Evolutionary conservation across 2,888 invertebrate species (phyloP).

Genomic region (Druceiella hillmani): DNA sequence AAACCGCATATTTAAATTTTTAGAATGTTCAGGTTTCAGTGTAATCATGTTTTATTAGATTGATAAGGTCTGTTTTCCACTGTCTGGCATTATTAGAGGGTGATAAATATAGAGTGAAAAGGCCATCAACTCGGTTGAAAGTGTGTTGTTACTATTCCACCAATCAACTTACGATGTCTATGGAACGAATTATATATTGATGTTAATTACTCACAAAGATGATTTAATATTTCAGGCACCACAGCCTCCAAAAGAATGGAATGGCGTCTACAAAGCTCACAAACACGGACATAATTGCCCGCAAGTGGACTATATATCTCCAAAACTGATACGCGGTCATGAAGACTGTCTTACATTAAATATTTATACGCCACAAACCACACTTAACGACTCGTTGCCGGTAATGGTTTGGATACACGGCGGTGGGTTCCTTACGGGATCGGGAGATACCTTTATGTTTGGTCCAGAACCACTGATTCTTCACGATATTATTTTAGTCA

Average conservation of each 20-base stretch:
- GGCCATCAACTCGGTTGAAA: no score
- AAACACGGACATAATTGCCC: conserved; percentile 30
- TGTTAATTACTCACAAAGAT: no score
- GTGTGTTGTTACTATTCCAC: no score
- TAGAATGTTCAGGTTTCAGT: no score
- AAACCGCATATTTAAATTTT: no score
- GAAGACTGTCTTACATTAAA: conserved; percentile 34
- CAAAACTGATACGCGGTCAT: conserved; percentile 23
- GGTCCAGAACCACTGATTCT: conserved; percentile 38
- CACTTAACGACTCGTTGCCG: conserved; percentile 24
- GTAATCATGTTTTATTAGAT: no score
- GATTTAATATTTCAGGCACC: conserved; percentile 33
- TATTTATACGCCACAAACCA: conserved; percentile 30
- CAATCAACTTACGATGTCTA: no score
- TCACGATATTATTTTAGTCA: conserved; percentile 36
- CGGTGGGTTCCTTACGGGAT: conserved; percentile 34
- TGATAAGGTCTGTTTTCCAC: no score
- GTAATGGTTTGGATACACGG: conserved; percentile 36
- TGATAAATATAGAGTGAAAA: no score
- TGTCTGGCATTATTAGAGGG: no score
- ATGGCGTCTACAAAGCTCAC: conserved; percentile 31
- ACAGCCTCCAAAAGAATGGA: conserved; percentile 30
- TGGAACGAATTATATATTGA: no score
- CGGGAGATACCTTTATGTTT: conserved; percentile 32
- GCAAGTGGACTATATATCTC: conserved; percentile 29